phyloP scores from a whole-genome alignment of 1,140 invertebrate species.

The Ectropis grisescens region DNA sequence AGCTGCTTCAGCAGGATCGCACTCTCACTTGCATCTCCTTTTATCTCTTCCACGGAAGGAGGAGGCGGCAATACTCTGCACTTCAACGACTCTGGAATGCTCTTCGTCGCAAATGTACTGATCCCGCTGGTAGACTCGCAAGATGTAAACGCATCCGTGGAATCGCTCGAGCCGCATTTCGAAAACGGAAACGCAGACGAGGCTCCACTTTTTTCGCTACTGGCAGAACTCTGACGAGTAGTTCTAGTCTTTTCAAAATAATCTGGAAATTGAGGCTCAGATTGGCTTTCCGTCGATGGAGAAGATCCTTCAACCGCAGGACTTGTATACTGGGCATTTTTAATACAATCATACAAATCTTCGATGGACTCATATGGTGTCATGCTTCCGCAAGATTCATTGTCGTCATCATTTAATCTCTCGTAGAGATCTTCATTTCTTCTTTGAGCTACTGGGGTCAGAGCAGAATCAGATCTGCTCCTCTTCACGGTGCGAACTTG shows the following conservation, averaged over 20 bases:
- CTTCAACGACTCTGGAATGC: constrained; percentile 40
- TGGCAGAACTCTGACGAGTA: constrained; percentile 50
- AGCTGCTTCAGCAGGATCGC: constrained; percentile 59
- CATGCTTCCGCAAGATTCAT: constrained; percentile 52
- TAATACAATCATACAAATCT: constrained; percentile 65
- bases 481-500: constrained; percentile 53
- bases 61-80: constrained; percentile 45
- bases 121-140: constrained; percentile 57
- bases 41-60: constrained; percentile 24
- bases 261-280: constrained; percentile 51
- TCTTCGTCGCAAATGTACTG: constrained; percentile 43
- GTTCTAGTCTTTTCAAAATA: constrained; percentile 50
- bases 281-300: constrained; percentile 49
- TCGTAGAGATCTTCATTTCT: constrained; percentile 60
- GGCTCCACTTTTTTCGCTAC: constrained; percentile 55
- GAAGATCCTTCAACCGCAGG: constrained; percentile 44
- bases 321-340: constrained; percentile 47
- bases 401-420: constrained; percentile 35
- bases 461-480: constrained; percentile 56
- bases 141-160: constrained; percentile 47
- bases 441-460: constrained; percentile 36
- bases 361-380: constrained; percentile 68
- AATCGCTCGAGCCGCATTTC: constrained; percentile 61
- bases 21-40: constrained; percentile 49
- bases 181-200: constrained; percentile 62